These are phyloP conservation scores for Invenusta paracnida DNA, from an alignment of 2,888 invertebrate genomes.

Conservation along the genomic window DNA sequence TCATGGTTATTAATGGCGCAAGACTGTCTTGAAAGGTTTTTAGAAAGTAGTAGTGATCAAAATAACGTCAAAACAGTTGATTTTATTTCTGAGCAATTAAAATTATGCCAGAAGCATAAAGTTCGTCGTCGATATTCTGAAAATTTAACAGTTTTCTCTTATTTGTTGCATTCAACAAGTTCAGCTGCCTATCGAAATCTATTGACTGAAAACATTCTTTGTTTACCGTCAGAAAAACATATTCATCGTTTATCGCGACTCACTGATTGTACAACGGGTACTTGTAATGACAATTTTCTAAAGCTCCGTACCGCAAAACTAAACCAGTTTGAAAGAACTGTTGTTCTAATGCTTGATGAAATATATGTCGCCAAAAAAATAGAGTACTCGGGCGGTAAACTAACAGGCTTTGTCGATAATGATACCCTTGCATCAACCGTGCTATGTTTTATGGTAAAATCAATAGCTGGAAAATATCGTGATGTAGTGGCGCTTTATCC, in stretches of 20 bases:
- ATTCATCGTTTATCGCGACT: background rate
- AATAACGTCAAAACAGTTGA: too few species aligned
- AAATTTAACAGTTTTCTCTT: background rate
- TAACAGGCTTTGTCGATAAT: background rate
- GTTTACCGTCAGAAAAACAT: background rate
- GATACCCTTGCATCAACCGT: background rate
- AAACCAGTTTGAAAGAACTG: slow-evolving; percentile 11
- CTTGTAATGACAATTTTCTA: background rate
- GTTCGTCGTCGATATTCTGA: background rate
- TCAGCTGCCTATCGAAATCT: background rate
- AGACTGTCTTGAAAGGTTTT: too few species aligned
- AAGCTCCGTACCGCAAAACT: background rate
- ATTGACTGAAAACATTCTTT: background rate
- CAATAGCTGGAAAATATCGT: background rate
- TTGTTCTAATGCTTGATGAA: slow-evolving; percentile 5
- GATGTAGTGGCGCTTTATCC: background rate
- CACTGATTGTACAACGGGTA: background rate
- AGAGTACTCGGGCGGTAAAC: slow-evolving; percentile 1
- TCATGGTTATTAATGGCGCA: too few species aligned
- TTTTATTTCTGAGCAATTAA: too few species aligned
- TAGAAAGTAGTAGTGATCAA: too few species aligned
- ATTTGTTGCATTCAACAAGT: background rate
- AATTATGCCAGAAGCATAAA: too few species aligned
- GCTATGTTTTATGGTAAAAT: background rate
- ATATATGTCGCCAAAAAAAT: slow-evolving; percentile 15